phyloP scores from a whole-genome alignment of 2,888 invertebrate species.

The Ypsolopha sequella region DNA sequence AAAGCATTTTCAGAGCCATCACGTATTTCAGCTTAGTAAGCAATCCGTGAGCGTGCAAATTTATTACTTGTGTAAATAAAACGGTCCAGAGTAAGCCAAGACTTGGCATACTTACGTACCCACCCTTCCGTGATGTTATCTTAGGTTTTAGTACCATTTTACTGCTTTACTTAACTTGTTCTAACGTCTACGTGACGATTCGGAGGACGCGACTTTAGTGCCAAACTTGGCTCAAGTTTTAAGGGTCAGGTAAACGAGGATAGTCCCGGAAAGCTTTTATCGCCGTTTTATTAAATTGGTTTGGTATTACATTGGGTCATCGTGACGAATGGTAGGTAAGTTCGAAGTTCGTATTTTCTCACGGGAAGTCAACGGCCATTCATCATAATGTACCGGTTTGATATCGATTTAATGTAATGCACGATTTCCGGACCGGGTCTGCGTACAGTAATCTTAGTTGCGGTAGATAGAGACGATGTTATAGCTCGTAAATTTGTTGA shows the following conservation, averaged over 20 bases:
- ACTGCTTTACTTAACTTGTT: constrained; percentile 1
- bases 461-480: not conserved
- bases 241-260: not conserved
- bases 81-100: not conserved
- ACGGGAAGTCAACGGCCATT: constrained; percentile 4
- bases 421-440: constrained; percentile 1
- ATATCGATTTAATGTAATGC: constrained; percentile 4
- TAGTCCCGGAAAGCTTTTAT: not conserved
- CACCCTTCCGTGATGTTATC: constrained; percentile 4
- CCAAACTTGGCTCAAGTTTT: not conserved
- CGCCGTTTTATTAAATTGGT: not conserved
- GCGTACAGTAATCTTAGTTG: not conserved
- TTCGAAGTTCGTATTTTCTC: constrained; percentile 1
- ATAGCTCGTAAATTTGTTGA: not conserved
- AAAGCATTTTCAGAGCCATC: constrained; percentile 9
- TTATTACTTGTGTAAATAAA: constrained; percentile 7
- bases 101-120: not conserved
- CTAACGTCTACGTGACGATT: not conserved
- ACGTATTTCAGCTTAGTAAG: constrained; percentile 3
- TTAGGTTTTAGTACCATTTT: constrained; percentile 4
- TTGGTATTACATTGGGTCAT: not conserved
- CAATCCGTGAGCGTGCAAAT: constrained; percentile 1
- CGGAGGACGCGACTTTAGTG: not conserved
- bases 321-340: not conserved
- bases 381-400: constrained; percentile 2